A percentile compares a stretch with the other conserved stretches of the same genome.
phyloP scores from a whole-genome alignment of 2,797 vertebrate species.

The Brachyrhaphis roseni region DNA sequence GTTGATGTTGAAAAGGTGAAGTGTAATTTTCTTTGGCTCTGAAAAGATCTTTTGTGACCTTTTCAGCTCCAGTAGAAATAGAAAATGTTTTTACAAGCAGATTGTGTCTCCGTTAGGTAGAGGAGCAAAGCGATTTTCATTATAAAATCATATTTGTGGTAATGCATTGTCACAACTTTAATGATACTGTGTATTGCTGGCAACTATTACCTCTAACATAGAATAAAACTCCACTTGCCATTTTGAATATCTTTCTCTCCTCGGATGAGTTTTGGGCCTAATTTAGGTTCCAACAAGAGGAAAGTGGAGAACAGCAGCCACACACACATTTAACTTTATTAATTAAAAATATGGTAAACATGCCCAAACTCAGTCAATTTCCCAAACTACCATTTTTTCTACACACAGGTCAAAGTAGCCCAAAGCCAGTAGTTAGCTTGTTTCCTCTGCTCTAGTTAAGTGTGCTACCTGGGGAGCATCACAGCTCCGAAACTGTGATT shows the following conservation, averaged over 20 bases:
- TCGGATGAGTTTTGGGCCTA: neutral
- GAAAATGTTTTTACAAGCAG: neutral
- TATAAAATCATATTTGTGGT: neutral
- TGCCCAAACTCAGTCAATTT: slow-evolving; percentile 4
- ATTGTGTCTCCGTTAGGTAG: neutral
- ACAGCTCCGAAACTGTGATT: slow-evolving; percentile 74
- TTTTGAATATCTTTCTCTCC: neutral
- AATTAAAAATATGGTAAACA: slow-evolving; percentile 1
- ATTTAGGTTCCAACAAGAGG: neutral
- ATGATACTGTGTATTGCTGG: neutral
- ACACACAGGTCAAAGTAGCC: slow-evolving; percentile 35
- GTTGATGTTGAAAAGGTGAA: neutral
- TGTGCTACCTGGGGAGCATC: slow-evolving; percentile 67
- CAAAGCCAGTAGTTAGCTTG: slow-evolving; percentile 51
- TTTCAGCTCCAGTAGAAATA: neutral
- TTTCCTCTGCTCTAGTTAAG: slow-evolving; percentile 63
- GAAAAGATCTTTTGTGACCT: neutral
- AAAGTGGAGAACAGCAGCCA: neutral
- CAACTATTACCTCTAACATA: neutral
- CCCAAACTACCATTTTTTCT: neutral
- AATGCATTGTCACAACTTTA: neutral
- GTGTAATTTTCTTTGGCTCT: neutral
- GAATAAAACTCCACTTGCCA: neutral
- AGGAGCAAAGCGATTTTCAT: neutral
- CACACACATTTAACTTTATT: slow-evolving; percentile 10